Evolutionary conservation across 2,888 invertebrate species (phyloP), one percentile per base, ranked within the genome.

Genomic region (Cephonodes hylas): DNA sequence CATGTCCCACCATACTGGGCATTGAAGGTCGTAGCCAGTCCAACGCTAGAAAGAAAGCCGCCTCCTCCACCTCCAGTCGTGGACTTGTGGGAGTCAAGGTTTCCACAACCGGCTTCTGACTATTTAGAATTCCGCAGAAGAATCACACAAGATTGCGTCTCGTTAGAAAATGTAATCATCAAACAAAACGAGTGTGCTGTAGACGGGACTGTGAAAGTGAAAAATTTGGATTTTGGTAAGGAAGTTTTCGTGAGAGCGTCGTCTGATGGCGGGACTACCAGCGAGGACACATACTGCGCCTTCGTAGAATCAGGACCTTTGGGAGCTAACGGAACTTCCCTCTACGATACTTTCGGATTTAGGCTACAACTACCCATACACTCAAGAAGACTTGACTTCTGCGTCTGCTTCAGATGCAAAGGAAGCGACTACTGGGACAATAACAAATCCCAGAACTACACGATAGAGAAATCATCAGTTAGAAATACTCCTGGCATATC

Each of bases 41-140:
- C 90, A 1, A 83, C 88, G 1, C 64, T 73, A n/a, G 88, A 88
- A 34, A 66, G 86, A 27, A 91, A 86, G 77, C 72, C 78, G 0
- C 79, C 81, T 0, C 81, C 82, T 0, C 73, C 73, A 67, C 75
- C 79, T 0, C n/a, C n/a, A n/a, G 75, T 73, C 0, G 75, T 79
- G 59, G 95, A 95, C 72, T 93, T 95, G 63, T 98, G 98, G 98
- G 96, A 96, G 68, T 93, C 96, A 3, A 94, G 95, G 58, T 99
- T 99, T 80, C 92, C 95, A 3, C 99, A 99, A 77, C 99, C 99
- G 6, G 99, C 98, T 0, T 97, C 98, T 5, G 97, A 98, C 81
- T 99, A 99, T 81, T 84, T 98, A 42, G 95, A 95, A 70, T 98
- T 98, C 88, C 73, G 98, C 23, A 94, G 95, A 66, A 94, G 95